These are phyloP conservation scores for Squalus acanthias DNA, from an alignment of 2,797 vertebrate genomes.

Conservation along the genomic window DNA sequence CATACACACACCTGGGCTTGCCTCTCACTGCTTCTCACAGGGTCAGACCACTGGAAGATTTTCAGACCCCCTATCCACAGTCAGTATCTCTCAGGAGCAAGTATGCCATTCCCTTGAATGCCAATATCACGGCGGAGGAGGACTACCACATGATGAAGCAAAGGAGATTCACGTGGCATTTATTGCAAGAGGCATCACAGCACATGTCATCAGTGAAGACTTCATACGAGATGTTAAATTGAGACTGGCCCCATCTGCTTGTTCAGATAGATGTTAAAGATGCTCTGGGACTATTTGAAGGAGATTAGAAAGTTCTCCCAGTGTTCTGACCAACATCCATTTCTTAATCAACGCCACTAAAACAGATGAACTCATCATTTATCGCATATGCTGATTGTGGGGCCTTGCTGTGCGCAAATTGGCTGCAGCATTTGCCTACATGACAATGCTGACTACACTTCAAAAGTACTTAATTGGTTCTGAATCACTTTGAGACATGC, in stretches of 20 bases:
- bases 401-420: not conserved
- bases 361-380: not conserved
- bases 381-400: not conserved
- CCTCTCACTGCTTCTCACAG: not conserved
- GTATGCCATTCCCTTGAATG: not conserved
- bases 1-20: not conserved
- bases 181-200: not conserved
- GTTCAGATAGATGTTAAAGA: not conserved
- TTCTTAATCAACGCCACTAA: not conserved
- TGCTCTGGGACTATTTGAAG: not conserved
- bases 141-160: not conserved
- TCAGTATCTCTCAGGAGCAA: not conserved
- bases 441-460: not conserved
- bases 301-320: not conserved
- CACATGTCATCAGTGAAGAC: not conserved
- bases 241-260: no score
- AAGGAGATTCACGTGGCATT: not conserved
- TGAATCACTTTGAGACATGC: not conserved
- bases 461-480: not conserved
- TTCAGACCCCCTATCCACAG: not conserved
- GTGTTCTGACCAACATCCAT: not conserved
- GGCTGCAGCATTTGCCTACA: not conserved
- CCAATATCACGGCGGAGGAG: not conserved
- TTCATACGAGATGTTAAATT: not conserved
- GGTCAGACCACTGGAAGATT: not conserved